Conservation (phyloP, 2,888 invertebrate species). For the Drosophila prolongata region DNA sequence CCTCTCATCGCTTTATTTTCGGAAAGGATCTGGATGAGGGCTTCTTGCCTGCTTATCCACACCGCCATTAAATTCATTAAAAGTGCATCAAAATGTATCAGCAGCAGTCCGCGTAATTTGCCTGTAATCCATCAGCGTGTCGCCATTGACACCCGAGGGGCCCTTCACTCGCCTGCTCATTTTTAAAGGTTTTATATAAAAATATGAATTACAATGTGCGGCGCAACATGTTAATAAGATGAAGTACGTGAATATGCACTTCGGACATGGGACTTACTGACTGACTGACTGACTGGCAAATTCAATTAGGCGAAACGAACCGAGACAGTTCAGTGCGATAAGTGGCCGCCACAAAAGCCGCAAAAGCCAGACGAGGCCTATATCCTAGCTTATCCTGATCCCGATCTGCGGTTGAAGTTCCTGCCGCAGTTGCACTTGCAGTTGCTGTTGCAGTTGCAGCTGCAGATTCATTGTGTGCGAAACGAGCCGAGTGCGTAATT, state of each 20-base stretch:
- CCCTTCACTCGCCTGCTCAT: constrained; percentile 16
- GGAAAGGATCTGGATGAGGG: constrained; percentile 2
- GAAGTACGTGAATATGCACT: constrained; percentile 52
- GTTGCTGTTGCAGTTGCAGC: constrained; percentile 35
- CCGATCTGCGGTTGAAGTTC: constrained; percentile 48
- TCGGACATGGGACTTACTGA: neutral
- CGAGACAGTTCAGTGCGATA: constrained; percentile 53
- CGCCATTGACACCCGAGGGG: constrained; percentile 53
- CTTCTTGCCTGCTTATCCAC: constrained; percentile 28
- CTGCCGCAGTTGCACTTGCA: constrained; percentile 37
- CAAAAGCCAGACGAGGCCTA: constrained; percentile 30
- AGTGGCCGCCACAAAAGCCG: constrained; percentile 52
- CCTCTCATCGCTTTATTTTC: constrained; percentile 25
- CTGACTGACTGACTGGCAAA: constrained; percentile 42
- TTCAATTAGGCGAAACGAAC: constrained; percentile 64
- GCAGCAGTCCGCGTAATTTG: constrained; percentile 52
- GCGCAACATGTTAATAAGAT: constrained; percentile 77
- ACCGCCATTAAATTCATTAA: constrained; percentile 74
- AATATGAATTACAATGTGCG: constrained; percentile 69
- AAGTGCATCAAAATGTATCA: constrained; percentile 69
- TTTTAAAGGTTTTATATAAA: constrained; percentile 41
- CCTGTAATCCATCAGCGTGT: constrained; percentile 70
- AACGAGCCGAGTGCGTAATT: constrained; percentile 74
- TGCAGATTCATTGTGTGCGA: constrained; percentile 66
- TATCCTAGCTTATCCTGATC: constrained; percentile 49